These are phyloP conservation scores for Gallinago solitaria DNA, from an alignment of 2,797 vertebrate species.

Conservation along the genomic window DNA sequence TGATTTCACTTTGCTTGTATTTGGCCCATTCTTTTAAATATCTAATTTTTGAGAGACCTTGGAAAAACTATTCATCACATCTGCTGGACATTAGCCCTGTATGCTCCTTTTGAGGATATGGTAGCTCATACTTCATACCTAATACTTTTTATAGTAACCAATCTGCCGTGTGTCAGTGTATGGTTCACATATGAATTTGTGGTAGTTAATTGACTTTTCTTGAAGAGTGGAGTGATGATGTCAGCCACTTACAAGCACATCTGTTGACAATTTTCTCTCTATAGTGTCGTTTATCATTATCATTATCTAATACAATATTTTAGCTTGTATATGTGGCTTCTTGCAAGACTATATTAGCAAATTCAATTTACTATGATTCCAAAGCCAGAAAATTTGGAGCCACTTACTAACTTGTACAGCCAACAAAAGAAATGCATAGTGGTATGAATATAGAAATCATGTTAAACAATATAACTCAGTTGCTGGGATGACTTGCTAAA, in stretches of 20 bases:
- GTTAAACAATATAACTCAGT: background rate
- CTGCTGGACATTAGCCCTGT: background rate
- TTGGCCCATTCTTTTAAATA: background rate
- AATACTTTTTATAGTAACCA: background rate
- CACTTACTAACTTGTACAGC: background rate
- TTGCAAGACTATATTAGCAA: background rate
- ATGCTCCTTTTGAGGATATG: background rate
- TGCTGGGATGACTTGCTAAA: background rate
- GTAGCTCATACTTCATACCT: background rate
- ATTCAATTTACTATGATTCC: background rate
- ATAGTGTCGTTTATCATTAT: constrained; percentile 6
- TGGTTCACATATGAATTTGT: background rate
- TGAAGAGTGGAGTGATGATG: background rate
- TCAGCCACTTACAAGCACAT: background rate
- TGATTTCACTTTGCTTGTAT: background rate
- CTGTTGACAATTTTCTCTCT: background rate
- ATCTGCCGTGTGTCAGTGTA: background rate
- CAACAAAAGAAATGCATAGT: background rate
- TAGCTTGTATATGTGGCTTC: background rate
- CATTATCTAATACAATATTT: background rate
- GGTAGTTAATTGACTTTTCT: background rate
- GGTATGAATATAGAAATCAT: background rate
- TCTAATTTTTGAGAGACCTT: background rate
- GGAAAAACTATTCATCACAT: background rate
- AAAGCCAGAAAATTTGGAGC: background rate